phyloP scores from a whole-genome alignment of 2,113 vertebrate genomes.

The Bubo blakistoni region DNA sequence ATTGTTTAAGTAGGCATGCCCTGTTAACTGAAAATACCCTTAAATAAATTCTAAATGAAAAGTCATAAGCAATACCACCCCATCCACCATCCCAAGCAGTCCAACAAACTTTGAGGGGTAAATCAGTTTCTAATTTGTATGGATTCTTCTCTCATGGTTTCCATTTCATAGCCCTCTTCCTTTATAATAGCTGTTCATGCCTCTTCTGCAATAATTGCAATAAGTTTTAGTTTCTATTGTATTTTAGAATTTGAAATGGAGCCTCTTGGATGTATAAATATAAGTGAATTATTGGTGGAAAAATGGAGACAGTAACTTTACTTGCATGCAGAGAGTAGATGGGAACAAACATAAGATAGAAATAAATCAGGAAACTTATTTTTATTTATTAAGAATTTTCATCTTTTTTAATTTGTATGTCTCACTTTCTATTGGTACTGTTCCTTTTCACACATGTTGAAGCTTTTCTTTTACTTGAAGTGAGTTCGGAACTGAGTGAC shows the following conservation, averaged over 20 bases:
- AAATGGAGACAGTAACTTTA: neutral
- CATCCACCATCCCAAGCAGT: neutral
- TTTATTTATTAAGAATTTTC: neutral
- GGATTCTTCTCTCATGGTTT: neutral
- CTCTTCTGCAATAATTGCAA: neutral
- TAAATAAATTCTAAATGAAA: neutral
- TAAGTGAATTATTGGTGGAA: neutral
- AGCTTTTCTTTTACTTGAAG: conserved; percentile 3
- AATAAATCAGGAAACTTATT: neutral
- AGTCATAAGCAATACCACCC: neutral
- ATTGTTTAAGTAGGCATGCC: neutral
- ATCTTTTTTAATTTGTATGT: neutral
- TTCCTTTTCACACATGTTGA: neutral
- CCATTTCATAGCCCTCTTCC: neutral
- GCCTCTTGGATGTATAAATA: neutral
- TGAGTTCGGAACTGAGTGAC: neutral
- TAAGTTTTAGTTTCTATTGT: neutral
- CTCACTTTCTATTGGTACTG: neutral
- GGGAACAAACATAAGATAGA: neutral
- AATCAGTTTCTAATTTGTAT: neutral
- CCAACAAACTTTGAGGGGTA: neutral
- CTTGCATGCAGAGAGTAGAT: neutral
- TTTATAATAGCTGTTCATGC: neutral
- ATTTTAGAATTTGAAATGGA: neutral
- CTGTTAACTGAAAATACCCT: neutral